These are phyloP conservation scores for Oreohelix idahoensis DNA, from an alignment of 1,140 invertebrate genomes.

Conservation along the genomic window DNA sequence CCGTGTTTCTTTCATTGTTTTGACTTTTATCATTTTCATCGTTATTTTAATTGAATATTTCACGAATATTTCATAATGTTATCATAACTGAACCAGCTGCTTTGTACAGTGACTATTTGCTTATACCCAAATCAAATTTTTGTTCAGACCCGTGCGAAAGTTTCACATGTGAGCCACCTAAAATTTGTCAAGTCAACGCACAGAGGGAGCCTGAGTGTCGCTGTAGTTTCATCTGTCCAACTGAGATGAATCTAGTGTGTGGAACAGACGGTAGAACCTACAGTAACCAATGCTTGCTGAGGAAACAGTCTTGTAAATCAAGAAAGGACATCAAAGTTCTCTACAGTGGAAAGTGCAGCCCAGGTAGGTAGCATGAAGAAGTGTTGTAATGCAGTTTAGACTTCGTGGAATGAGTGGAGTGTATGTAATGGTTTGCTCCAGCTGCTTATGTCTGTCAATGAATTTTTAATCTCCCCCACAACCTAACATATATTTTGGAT, in stretches of 20 bases:
- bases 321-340: constrained; percentile 57
- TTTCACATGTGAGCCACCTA: constrained; percentile 83
- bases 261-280: constrained; percentile 88
- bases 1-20: no score
- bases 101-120: background rate
- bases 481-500: no score
- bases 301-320: constrained; percentile 63
- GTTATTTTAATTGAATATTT: no score
- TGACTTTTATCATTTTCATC: no score
- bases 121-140: background rate
- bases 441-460: no score
- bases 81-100: no score
- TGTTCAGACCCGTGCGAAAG: constrained; percentile 85
- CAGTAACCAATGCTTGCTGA: constrained; percentile 85
- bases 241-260: constrained; percentile 87
- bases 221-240: constrained; percentile 84
- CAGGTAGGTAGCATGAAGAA: constrained; percentile 52
- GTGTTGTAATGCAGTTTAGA: no score
- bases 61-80: no score
- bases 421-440: no score
- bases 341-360: constrained; percentile 55
- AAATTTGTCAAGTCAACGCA: constrained; percentile 88
- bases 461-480: no score
- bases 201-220: constrained; percentile 83
- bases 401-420: no score